These are phyloP conservation scores for Potamilus streckersoni DNA, from an alignment of 1,140 invertebrate genomes.

Conservation along the genomic window DNA sequence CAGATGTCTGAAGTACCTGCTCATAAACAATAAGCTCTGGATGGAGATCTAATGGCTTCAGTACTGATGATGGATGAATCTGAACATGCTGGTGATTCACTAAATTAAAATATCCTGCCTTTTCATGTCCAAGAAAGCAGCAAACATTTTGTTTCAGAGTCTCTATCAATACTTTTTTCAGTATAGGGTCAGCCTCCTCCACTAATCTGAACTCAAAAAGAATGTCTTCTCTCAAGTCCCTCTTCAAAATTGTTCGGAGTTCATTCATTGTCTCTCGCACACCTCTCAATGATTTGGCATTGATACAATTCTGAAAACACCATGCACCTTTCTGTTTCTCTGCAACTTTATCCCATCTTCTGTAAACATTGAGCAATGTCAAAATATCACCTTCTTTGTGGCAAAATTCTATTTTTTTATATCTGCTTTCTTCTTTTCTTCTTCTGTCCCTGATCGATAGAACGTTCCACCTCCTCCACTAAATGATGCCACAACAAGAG, in stretches of 20 bases:
- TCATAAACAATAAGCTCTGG: slow-evolving; percentile 55
- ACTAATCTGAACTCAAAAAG: slow-evolving; percentile 34
- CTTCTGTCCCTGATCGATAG: too few species aligned
- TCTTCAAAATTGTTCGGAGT: slow-evolving; percentile 42
- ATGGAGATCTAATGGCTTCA: slow-evolving; percentile 33
- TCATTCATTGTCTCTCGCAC: slow-evolving; percentile 50
- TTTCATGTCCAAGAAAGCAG: slow-evolving; percentile 48
- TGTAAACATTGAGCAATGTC: slow-evolving; percentile 92
- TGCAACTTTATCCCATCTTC: slow-evolving; percentile 59
- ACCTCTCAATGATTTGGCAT: slow-evolving; percentile 50
- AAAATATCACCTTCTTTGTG: too few species aligned
- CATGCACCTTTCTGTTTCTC: slow-evolving; percentile 49
- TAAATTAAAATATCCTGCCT: slow-evolving; percentile 48
- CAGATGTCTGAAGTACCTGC: slow-evolving; percentile 48
- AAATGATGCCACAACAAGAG: too few species aligned
- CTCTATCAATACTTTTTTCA: slow-evolving; percentile 44
- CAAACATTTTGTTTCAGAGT: slow-evolving; percentile 39
- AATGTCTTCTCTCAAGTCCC: slow-evolving; percentile 37
- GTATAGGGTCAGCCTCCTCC: slow-evolving; percentile 10
- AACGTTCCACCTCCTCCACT: too few species aligned
- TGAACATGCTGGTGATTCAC: slow-evolving; percentile 38
- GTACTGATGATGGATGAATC: slow-evolving; percentile 55
- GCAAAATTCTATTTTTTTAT: too few species aligned
- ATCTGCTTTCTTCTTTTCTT: too few species aligned
- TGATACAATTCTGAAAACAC: slow-evolving; percentile 55